phyloP scores from a whole-genome alignment of 1,140 invertebrate genomes.

The Argopecten irradians region DNA sequence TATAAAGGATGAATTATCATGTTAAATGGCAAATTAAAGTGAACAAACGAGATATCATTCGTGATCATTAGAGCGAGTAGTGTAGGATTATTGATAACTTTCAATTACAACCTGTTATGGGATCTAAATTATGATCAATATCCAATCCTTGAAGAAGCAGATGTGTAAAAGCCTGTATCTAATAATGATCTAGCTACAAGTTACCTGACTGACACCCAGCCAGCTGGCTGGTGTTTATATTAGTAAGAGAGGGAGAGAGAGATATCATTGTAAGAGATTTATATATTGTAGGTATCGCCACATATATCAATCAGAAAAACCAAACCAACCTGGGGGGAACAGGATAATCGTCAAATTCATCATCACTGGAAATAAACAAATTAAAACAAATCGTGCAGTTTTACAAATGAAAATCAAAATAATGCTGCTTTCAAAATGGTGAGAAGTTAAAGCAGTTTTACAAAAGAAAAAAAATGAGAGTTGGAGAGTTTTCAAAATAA shows the following conservation, averaged over 20 bases:
- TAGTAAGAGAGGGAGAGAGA: not conserved
- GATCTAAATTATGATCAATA: no score
- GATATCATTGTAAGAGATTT: not conserved
- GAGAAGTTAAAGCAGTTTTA: no score
- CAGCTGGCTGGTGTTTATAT: not conserved
- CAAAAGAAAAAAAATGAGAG: no score
- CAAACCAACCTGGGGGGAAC: not conserved
- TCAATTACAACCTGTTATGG: no score
- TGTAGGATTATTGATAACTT: no score
- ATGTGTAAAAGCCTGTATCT: not conserved
- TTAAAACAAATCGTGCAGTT: not conserved
- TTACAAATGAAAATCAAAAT: not conserved
- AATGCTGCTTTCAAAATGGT: no score
- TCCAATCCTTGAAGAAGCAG: not conserved
- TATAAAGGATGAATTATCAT: no score
- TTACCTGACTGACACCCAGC: not conserved
- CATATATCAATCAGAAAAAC: not conserved
- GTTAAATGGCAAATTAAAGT: no score
- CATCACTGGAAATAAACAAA: constrained; percentile 22
- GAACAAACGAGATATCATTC: no score
- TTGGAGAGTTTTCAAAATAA: no score
- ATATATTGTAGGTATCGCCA: not conserved
- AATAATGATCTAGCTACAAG: not conserved
- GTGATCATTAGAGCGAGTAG: no score
- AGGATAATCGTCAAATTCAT: constrained; percentile 16